A percentile compares a stretch with the other conserved stretches of the same genome.
Evolutionary conservation across 2,888 invertebrate species (phyloP).

Genomic region (Sinopyrophorus schimmeli): DNA sequence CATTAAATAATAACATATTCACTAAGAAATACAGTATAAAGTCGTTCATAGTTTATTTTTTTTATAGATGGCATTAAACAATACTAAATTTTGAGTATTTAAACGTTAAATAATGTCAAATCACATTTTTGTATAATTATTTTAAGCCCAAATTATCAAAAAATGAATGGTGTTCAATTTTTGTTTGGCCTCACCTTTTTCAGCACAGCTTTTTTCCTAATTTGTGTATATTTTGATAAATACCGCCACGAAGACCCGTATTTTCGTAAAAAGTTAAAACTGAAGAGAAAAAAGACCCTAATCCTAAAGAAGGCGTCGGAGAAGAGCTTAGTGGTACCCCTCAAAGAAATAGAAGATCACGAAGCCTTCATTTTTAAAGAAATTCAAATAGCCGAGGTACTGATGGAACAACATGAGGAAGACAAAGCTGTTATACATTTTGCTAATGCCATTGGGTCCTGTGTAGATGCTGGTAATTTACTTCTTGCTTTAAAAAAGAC

Average conservation of each 20-base stretch:
- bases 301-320: constrained; percentile 1
- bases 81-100: too few relatives aligned
- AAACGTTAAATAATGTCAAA: too few relatives aligned
- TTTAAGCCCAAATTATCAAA: too few relatives aligned
- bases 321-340: not conserved
- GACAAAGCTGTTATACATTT: constrained; percentile 40
- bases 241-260: constrained; percentile 21
- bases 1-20: too few relatives aligned
- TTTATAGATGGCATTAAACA: too few relatives aligned
- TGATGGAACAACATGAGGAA: constrained; percentile 35
- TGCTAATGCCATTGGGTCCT: constrained; percentile 39
- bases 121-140: too few relatives aligned
- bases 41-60: too few relatives aligned
- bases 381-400: constrained; percentile 37
- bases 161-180: constrained; percentile 21
- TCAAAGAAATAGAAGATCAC: constrained; percentile 5
- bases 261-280: constrained; percentile 17
- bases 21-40: too few relatives aligned
- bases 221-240: constrained; percentile 23
- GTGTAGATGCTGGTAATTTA: constrained; percentile 39
- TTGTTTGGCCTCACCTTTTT: constrained; percentile 10
- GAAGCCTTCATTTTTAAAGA: constrained; percentile 37
- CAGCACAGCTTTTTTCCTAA: constrained; percentile 12
- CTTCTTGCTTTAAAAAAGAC: constrained; percentile 34
- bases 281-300: constrained; percentile 7